phyloP scores from a whole-genome alignment of 1,140 invertebrate species.

The Bombus huntii region DNA sequence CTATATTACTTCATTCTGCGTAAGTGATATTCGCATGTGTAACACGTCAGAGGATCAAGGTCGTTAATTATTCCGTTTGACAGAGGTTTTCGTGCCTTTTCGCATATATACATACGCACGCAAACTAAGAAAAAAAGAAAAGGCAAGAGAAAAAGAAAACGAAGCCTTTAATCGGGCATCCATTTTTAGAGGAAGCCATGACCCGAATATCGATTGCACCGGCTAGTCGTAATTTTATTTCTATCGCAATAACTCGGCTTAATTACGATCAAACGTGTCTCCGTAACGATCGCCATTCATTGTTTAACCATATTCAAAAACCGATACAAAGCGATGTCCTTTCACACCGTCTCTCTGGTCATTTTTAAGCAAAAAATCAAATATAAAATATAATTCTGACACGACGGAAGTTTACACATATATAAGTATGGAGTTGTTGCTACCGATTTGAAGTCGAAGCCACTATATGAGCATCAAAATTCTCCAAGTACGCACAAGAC shows the following conservation, averaged over 20 bases:
- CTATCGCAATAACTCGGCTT: slow-evolving; percentile 21
- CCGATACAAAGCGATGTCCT: not conserved
- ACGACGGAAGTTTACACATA: not conserved
- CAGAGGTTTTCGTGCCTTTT: not conserved
- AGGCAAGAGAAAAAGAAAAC: not conserved
- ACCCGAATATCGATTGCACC: slow-evolving; percentile 44
- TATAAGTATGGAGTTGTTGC: not conserved
- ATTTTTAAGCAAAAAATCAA: not conserved
- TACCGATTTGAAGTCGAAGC: not conserved
- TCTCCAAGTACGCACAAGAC: slow-evolving; percentile 53
- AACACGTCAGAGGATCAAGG: not conserved
- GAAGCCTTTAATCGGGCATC: slow-evolving; percentile 12
- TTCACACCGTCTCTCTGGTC: not conserved
- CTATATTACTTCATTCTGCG: slow-evolving; percentile 1
- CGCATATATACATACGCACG: not conserved
- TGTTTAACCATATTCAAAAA: not conserved
- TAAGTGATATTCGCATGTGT: not conserved
- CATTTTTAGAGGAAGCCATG: slow-evolving; percentile 47
- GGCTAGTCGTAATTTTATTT: slow-evolving; percentile 35
- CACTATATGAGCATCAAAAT: slow-evolving; percentile 58
- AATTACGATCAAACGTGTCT: slow-evolving; percentile 20
- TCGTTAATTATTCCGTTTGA: not conserved
- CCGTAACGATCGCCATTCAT: slow-evolving; percentile 4
- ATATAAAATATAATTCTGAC: not conserved
- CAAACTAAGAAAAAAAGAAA: not conserved